Percentiles rank a stretch among this genome's conserved stretches.
Conservation (phyloP, 2,797 vertebrate species). For the Poeciliopsis presidionis region DNA sequence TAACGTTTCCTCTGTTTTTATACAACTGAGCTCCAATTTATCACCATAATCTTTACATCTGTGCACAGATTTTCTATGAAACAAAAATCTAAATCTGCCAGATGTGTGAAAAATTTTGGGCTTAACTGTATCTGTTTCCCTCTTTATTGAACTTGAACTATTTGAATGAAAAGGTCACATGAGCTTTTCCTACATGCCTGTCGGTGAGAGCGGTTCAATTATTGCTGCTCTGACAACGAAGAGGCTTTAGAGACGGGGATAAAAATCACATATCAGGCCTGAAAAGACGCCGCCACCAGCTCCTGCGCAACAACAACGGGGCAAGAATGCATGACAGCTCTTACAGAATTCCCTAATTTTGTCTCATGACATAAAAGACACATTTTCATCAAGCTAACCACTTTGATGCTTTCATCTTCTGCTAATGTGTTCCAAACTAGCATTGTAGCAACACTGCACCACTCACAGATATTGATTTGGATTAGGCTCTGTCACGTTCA, state of each 20-base stretch:
- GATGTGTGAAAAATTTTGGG: neutral
- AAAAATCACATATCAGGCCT: neutral
- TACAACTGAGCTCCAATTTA: neutral
- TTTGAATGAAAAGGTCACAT: neutral
- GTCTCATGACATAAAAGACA: slow-evolving; percentile 69
- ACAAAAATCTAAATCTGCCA: neutral
- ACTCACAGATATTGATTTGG: slow-evolving; percentile 80
- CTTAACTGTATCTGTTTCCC: neutral
- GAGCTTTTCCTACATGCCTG: neutral
- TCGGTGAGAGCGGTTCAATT: neutral
- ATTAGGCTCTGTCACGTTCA: slow-evolving; percentile 73
- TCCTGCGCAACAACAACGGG: slow-evolving; percentile 32
- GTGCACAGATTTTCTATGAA: too few relatives aligned
- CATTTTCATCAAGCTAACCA: slow-evolving; percentile 74
- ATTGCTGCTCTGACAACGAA: neutral
- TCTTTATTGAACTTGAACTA: neutral
- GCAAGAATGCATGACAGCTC: slow-evolving; percentile 51
- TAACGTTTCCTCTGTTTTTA: neutral
- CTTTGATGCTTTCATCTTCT: slow-evolving; percentile 77
- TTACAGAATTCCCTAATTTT: slow-evolving; percentile 68
- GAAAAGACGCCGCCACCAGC: slow-evolving; percentile 35
- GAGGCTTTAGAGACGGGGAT: neutral
- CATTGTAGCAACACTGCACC: slow-evolving; percentile 71
- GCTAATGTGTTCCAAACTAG: slow-evolving; percentile 74
- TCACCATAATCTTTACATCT: neutral